Evolutionary conservation across 2,888 invertebrate species (phyloP).

Genomic region (Hypena proboscidalis): DNA sequence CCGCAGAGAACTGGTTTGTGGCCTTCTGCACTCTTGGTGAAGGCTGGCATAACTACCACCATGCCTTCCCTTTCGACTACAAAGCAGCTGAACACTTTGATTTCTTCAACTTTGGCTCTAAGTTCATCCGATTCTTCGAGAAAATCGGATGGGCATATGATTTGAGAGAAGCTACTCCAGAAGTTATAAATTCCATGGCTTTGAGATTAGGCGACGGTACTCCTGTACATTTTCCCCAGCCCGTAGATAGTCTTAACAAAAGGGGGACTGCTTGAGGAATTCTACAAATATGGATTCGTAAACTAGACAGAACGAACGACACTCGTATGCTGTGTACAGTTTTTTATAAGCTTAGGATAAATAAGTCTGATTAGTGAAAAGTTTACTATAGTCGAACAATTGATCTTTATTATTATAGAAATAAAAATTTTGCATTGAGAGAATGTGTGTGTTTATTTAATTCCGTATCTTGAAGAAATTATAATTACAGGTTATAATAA

Average conservation of each 20-base stretch:
- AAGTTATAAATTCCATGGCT: constrained; percentile 73
- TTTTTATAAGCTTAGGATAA: no score
- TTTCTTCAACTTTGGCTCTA: constrained; percentile 70
- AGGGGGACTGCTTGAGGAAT: constrained; percentile 36
- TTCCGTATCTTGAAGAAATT: no score
- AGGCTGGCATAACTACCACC: constrained; percentile 93
- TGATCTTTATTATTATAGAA: no score
- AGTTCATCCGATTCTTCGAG: constrained; percentile 67
- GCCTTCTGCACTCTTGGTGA: constrained; percentile 86
- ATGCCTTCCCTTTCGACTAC: constrained; percentile 89
- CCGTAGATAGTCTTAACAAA: constrained; percentile 29
- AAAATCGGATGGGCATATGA: constrained; percentile 78
- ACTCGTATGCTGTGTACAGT: no score
- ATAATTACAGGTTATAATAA: no score
- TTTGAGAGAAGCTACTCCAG: constrained; percentile 69
- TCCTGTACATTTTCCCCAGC: constrained; percentile 65
- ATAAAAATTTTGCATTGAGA: no score
- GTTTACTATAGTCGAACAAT: no score
- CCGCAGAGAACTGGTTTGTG: constrained; percentile 87
- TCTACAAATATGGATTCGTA: not conserved
- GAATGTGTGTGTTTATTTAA: no score
- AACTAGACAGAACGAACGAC: not conserved
- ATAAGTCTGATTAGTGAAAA: no score
- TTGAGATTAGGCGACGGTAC: constrained; percentile 76
- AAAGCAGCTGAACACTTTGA: constrained; percentile 85